These are phyloP conservation scores for Lamellibrachia luymesi DNA, from an alignment of 1,140 invertebrate species.

Conservation along the genomic window DNA sequence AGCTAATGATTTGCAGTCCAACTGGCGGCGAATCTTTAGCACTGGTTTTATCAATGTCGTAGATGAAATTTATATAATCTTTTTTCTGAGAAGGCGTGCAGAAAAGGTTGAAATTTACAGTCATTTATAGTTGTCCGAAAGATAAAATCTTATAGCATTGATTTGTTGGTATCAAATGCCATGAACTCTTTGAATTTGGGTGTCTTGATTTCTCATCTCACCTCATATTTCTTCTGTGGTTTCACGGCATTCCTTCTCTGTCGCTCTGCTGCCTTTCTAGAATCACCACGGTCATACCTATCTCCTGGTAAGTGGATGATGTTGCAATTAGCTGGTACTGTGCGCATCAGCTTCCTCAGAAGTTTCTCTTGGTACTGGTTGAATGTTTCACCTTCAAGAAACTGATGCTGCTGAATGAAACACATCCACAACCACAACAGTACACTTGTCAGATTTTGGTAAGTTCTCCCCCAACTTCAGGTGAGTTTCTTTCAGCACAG, in stretches of 20 bases:
- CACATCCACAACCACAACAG: background rate
- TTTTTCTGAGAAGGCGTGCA: too few relatives aligned
- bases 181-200: too few relatives aligned
- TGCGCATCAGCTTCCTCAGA: background rate
- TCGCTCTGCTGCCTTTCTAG: background rate
- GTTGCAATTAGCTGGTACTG: background rate
- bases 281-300: background rate
- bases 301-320: background rate
- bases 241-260: background rate
- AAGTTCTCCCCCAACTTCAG: background rate
- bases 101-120: too few relatives aligned
- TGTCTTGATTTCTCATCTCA: too few relatives aligned
- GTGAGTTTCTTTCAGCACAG: background rate
- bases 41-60: too few relatives aligned
- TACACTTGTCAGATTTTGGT: background rate
- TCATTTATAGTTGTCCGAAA: too few relatives aligned
- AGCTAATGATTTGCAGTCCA: too few relatives aligned
- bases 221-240: background rate
- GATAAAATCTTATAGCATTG: too few relatives aligned
- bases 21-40: too few relatives aligned
- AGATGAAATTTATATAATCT: too few relatives aligned
- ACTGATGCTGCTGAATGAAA: constrained; percentile 6
- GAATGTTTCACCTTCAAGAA: constrained; percentile 12
- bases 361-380: background rate
- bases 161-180: too few relatives aligned